Evolutionary conservation across 2,113 vertebrate genomes (phyloP), one percentile per base, ranked within the genome.

Genomic region (Triplophysa siluroides): DNA sequence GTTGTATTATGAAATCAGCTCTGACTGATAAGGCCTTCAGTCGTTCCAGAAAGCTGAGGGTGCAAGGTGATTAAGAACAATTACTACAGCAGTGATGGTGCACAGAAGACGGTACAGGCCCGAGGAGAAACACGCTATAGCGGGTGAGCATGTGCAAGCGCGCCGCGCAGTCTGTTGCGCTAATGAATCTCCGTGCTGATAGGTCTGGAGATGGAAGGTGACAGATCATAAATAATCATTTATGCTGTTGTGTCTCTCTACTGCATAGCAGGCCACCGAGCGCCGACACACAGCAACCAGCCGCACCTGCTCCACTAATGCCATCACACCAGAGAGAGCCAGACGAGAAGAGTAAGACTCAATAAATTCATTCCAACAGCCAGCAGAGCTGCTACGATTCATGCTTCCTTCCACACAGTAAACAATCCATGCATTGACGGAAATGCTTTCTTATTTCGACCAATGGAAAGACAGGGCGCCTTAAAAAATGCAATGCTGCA

Each of bases 151-250:
- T 60, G 81, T 7, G 76, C 13, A 21, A 43, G 47, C 73, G 75
- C 69, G 47, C 56, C 24, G 47, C 62, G 29, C 88, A 92, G 89
- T 91, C 91, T 92, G 91, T 88, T 88, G 85, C 86, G 84, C 87
- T 93, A 93, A 93, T 93, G 90, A 92, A 91, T 89, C 87, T 90
- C 87, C 86, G 86, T 87, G 88, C 90, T 90, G 91, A 92, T 88
- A 85, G 91, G 88, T 87, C 87, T 90, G 89, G 90, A 90, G 92
- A 92, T 91, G 87, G 87, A 89, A 91, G 90, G 91, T 91, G 92
- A 88, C 91, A 91, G 89, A 93, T 93, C 92, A 93, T 93, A 93
- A 93, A 93, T 93, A 93, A 93, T 92, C 89, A 92, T 93, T 92
- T 92, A 91, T 92, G 90, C 88, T 76, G 80, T 85, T 83, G 87